Base-by-base conservation (phyloP, 2,797 vertebrate species). In the Chiloscyllium punctatum region DNA sequence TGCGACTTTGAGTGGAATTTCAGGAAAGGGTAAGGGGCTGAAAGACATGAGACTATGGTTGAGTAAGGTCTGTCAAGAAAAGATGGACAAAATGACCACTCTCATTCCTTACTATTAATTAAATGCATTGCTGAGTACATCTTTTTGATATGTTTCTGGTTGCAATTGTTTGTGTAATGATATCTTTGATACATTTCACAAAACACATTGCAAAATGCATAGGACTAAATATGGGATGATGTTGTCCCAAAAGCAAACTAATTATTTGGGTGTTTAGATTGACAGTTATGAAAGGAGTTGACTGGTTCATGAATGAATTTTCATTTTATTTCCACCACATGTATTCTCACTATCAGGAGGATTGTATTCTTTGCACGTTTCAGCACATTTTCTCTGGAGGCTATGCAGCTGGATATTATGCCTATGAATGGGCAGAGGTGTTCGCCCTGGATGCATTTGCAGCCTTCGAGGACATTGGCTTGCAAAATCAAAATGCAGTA, bases 361-460 rank as follows among this genome's bases (percentile, higher is more conserved):
- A 37, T 71, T 71, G 88, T 27, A 48, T 96, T 30, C 94, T 86
- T 6, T 95, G 94, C 8, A 95, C 96, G 1, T 95, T 96, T 82
- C 87, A 68, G 33, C 96, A 95, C 18, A 82, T 84, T n/a, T 94
- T 95, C 90, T 57, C 51, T 4, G 87, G 95, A 3, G 48, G n/a
- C 62, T 96, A 95, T 48, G 62, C 96, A 1, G 91, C 77, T 72
- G 51, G 66, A 13, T 66, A 95, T 82, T 87, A 87, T 74, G 82
- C 90, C 27, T 87, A 95, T 33, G 69, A 71, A 27, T 95, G 91
- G 82, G 91, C 90, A 16, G 95, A 18, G 30, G 68, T 95, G 42
- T 69, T 88, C 25, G 51, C 91, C 37, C 23, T 77, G n/a, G 95
- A 88, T 77, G 91, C 68, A 4, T 95, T 95, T 69, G 42, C 30